Evolutionary conservation across 2,888 invertebrate genomes (phyloP).

Genomic region (Mechanitis mazaeus): DNA sequence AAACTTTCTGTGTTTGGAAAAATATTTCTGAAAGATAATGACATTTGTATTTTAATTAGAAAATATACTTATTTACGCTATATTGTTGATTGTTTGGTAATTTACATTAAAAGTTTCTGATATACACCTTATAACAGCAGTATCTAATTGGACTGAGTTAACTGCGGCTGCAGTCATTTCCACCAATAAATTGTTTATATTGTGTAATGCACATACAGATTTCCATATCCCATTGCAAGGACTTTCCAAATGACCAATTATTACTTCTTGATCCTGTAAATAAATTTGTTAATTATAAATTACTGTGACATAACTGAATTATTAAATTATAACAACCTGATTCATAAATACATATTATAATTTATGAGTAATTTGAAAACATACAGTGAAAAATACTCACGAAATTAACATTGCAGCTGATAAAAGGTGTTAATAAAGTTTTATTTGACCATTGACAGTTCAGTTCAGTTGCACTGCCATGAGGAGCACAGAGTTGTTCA

Average conservation of each 20-base stretch:
- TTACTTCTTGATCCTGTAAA: constrained; percentile 66
- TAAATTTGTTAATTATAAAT: not conserved
- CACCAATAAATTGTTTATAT: constrained; percentile 64
- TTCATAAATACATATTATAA: constrained; percentile 7
- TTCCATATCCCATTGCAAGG: constrained; percentile 68
- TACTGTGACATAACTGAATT: not conserved
- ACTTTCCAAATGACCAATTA: constrained; percentile 63
- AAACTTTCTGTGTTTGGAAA: constrained; percentile 44
- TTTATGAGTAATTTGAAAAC: not conserved
- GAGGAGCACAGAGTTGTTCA: constrained; percentile 63
- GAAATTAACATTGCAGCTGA: constrained; percentile 64
- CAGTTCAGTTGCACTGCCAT: constrained; percentile 58
- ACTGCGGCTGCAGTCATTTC: constrained; percentile 67
- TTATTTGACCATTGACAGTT: constrained; percentile 60
- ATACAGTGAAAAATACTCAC: constrained; percentile 43
- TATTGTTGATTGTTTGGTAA: not conserved
- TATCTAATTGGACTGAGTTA: constrained; percentile 52
- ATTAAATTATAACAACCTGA: not conserved
- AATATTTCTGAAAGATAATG: constrained; percentile 41
- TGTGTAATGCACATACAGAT: constrained; percentile 63
- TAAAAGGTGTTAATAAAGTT: constrained; percentile 59
- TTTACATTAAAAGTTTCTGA: not conserved
- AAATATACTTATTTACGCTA: not conserved
- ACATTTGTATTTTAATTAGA: not conserved
- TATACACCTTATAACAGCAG: constrained; percentile 51